These are phyloP conservation scores for Sinocyclocheilus grahami DNA, from an alignment of 2,113 vertebrate genomes.

Conservation along the genomic window DNA sequence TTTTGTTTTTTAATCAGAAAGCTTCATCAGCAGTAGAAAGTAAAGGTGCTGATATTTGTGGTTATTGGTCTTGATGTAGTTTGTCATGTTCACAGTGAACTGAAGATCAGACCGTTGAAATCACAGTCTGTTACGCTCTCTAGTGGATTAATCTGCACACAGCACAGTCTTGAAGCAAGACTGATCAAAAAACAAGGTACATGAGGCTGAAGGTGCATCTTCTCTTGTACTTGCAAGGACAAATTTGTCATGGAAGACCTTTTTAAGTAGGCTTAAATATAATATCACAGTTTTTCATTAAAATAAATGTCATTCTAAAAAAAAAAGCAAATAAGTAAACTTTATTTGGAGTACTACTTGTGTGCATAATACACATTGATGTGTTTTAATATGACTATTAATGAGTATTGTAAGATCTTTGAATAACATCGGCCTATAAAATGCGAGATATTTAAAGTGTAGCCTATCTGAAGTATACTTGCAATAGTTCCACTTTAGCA, in stretches of 20 bases:
- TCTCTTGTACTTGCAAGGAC: neutral
- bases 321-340: no score
- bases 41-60: neutral
- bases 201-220: neutral
- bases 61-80: neutral
- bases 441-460: no score
- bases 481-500: no score
- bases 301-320: neutral
- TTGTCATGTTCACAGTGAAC: neutral
- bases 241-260: neutral
- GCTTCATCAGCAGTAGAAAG: no score
- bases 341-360: no score
- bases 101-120: no score
- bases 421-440: no score
- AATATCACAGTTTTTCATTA: neutral
- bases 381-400: no score
- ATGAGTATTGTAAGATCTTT: no score
- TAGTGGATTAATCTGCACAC: constrained; percentile 4
- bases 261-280: neutral
- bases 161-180: neutral
- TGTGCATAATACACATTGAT: no score
- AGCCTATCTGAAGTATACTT: no score
- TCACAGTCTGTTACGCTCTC: neutral
- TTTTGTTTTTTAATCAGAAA: no score
- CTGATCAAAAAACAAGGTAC: neutral